Base-by-base conservation (phyloP, 2,888 invertebrate species). In the Melanotus villosus region DNA sequence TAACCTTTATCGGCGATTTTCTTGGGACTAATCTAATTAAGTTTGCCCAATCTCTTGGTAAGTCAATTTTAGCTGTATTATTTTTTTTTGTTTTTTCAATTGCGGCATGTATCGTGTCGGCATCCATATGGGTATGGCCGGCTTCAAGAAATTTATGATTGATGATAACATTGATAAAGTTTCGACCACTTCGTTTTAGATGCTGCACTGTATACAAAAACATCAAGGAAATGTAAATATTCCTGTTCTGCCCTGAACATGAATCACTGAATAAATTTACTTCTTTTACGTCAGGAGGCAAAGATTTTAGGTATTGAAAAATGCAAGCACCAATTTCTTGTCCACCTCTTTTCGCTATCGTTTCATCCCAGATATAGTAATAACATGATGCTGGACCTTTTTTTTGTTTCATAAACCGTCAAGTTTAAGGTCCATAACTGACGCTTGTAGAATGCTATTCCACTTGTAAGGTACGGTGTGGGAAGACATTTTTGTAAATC, bases 371-470 rank as follows among this genome's bases (percentile, higher is more conserved):
- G n/a, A n/a, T n/a, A n/a, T n/a, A n/a, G n/a, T n/a, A n/a, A 38
- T 38, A 38, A 12, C 38, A 38, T 5, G 38, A 4, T 38, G n/a
- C 26, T 12, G 6, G n/a, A n/a, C n/a, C n/a, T 12, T 38, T 45
- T 52, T 21, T 30, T 26, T 19, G 3, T 12, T 26, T 26, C 4
- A 7, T 26, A 26, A 26, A 62, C 34, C 12, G 52, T 62, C 19
- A 52, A 38, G 26, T 64, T 64, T 41, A 64, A 56, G 6, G 64
- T 64, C 58, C 30, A 65, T 36, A 65, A 50, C 58, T 59, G 58
- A 32, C 58, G 32, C 26, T 65, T 65, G 34, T 65, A 65, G 36
- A 65, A 65, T 16, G 56, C 38, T 32, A 64, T 26, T 56, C 41
- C 41, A 41, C 26, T 38, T 41, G 64, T 30, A n/a, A n/a, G n/a